These are phyloP conservation scores for Agapornis canus DNA, from an alignment of 2,797 vertebrate genomes.

Conservation along the genomic window DNA sequence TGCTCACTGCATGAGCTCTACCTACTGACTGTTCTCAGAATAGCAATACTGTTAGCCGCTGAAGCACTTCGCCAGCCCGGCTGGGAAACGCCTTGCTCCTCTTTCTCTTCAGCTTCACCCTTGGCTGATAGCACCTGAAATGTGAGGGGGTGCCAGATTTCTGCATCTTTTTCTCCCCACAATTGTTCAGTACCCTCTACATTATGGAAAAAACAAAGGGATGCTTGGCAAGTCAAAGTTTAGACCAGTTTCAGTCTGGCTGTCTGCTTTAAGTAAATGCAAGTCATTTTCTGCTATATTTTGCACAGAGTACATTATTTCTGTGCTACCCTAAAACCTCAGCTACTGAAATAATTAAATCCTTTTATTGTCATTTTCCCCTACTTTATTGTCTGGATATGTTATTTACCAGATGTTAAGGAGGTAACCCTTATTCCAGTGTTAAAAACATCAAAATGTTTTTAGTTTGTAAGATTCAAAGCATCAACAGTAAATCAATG, in stretches of 20 bases:
- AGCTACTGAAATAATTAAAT: neutral
- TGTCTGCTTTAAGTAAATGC: neutral
- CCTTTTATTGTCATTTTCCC: neutral
- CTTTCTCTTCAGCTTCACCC: neutral
- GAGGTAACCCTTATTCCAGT: neutral
- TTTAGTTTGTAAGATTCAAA: neutral
- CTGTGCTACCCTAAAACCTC: neutral
- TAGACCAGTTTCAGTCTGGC: neutral
- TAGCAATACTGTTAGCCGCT: neutral
- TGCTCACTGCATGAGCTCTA: slow-evolving; percentile 40
- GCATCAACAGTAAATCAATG: neutral
- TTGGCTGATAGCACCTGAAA: neutral
- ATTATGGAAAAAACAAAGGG: neutral
- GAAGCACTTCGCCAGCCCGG: neutral
- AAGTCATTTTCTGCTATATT: neutral
- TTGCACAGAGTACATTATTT: neutral
- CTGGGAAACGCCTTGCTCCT: neutral
- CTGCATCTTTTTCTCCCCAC: neutral
- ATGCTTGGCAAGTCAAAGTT: neutral
- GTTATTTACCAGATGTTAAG: neutral
- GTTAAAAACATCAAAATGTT: neutral
- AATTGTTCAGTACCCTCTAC: neutral
- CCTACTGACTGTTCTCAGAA: slow-evolving; percentile 39
- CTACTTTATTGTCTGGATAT: neutral
- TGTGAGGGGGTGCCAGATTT: neutral